Conservation (phyloP, 1,140 invertebrate genomes). For the Eubasilissa regina region DNA sequence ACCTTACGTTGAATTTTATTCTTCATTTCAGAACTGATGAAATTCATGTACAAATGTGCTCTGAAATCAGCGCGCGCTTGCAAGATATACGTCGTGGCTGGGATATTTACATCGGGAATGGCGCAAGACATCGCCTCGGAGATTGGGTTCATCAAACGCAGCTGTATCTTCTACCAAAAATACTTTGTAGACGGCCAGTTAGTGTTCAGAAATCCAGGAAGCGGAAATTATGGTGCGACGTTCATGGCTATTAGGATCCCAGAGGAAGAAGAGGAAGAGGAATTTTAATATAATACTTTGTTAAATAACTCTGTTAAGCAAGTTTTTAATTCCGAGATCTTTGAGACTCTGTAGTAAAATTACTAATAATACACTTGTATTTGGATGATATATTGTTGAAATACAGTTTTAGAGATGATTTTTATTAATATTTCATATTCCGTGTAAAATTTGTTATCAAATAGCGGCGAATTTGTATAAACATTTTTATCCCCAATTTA, state of each 20-base stretch:
- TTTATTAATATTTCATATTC: too few species aligned
- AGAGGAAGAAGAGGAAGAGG: slow-evolving; percentile 46
- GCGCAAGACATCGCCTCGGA: slow-evolving; percentile 69
- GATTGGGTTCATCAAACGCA: slow-evolving; percentile 69
- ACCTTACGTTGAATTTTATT: neutral
- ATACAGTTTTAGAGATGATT: too few species aligned
- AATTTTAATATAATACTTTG: neutral
- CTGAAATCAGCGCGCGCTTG: slow-evolving; percentile 68
- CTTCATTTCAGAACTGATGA: slow-evolving; percentile 67
- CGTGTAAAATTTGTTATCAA: too few species aligned
- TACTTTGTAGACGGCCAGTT: slow-evolving; percentile 71
- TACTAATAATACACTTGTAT: too few species aligned
- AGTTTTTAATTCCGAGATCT: neutral
- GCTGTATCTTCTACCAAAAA: slow-evolving; percentile 73
- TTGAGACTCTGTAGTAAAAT: too few species aligned
- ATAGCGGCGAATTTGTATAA: too few species aligned
- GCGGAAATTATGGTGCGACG: slow-evolving; percentile 75
- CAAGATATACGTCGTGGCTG: slow-evolving; percentile 69
- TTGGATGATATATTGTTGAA: too few species aligned
- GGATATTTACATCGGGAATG: slow-evolving; percentile 71
- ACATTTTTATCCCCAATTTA: too few species aligned
- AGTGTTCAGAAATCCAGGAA: slow-evolving; percentile 74
- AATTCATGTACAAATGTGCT: slow-evolving; percentile 69
- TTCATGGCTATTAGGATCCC: slow-evolving; percentile 70
- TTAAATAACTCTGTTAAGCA: too few species aligned